Base-by-base conservation (phyloP, 2,113 vertebrate species). In the Clinocottus analis region DNA sequence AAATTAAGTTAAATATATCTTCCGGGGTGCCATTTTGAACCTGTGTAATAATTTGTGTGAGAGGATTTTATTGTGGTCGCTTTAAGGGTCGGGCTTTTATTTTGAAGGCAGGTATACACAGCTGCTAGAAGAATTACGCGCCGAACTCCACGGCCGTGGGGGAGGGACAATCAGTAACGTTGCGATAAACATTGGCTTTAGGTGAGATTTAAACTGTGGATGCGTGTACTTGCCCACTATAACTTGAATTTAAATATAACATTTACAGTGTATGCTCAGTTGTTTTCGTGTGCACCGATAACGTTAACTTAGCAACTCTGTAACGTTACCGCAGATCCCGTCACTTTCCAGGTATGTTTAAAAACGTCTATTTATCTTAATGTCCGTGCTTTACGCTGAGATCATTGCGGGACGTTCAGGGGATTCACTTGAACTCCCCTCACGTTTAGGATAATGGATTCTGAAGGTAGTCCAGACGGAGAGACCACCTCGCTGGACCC, bases 371-470 rank as follows among this genome's bases (percentile, higher is more conserved):
- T 35, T 19, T 49, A 1, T 66, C 14, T 1, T 13, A 0, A 7
- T 55, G 61, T 49, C 45, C 19, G 25, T 0, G 5, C 0, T 33
- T 3, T 9, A 4, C 9, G 0, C 3, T 29, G 8, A 21, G 0
- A 1, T 51, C 3, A 19, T n/a, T n/a, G n/a, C n/a, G n/a, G n/a
- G n/a, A 58, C n/a, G 5, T 3, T 49, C 27, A 11, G 3, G 29
- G 16, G 2, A 58, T 80, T 61, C 4, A 61, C 35, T 27, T 64
- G 45, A 67, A 92, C 80, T 79, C 7, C 23, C 19, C 63, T 56
- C 16, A 0, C 33, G 8, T 27, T 7, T 35, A 14, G 47, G 51
- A 82, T 39, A 3, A 87, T 93, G 91, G 91, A 94, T 17, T 14
- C 5, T 7, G 80, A 62, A 23, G n/a, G 17, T 2, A 71, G 80